Conservation (phyloP, 2,797 vertebrate species). For the Gymnoscopelus microlampas region DNA sequence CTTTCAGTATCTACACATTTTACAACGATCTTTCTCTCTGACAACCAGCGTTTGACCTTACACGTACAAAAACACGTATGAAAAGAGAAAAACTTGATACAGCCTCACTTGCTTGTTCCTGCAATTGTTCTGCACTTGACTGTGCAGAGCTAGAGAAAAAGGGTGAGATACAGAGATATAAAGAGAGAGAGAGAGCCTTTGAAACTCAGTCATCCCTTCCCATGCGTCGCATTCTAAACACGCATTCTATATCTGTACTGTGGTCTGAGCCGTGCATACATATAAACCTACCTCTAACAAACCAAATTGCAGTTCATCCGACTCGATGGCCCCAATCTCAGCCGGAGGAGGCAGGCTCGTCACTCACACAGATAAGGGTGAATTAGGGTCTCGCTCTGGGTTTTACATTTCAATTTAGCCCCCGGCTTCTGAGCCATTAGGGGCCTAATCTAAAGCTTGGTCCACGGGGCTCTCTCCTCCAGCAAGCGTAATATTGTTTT, state of each 20-base stretch:
- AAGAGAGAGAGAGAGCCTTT: slow-evolving; percentile 27
- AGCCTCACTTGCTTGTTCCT: background rate
- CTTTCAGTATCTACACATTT: slow-evolving; percentile 19
- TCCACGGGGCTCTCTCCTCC: slow-evolving; percentile 75
- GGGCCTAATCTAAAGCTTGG: slow-evolving; percentile 90
- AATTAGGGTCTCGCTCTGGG: slow-evolving; percentile 88
- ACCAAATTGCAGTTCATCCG: slow-evolving; percentile 80
- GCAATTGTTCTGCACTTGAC: background rate
- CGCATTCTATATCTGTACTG: slow-evolving; percentile 55
- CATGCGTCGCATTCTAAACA: slow-evolving; percentile 69
- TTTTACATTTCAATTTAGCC: slow-evolving; percentile 91
- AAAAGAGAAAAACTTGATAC: background rate
- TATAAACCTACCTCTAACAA: slow-evolving; percentile 49
- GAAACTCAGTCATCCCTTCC: slow-evolving; percentile 62
- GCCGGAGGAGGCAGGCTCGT: slow-evolving; percentile 76
- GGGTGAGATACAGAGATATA: slow-evolving; percentile 17
- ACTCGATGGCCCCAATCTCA: slow-evolving; percentile 81
- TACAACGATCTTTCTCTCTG: background rate
- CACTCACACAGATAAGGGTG: slow-evolving; percentile 82
- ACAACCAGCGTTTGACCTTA: background rate
- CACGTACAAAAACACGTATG: background rate
- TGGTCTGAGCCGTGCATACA: too few species aligned
- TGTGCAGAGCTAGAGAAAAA: slow-evolving; percentile 13
- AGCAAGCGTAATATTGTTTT: slow-evolving; percentile 87
- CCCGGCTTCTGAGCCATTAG: slow-evolving; percentile 92